Evolutionary conservation across 2,113 vertebrate species (phyloP).

Genomic region (Pogona vitticeps): DNA sequence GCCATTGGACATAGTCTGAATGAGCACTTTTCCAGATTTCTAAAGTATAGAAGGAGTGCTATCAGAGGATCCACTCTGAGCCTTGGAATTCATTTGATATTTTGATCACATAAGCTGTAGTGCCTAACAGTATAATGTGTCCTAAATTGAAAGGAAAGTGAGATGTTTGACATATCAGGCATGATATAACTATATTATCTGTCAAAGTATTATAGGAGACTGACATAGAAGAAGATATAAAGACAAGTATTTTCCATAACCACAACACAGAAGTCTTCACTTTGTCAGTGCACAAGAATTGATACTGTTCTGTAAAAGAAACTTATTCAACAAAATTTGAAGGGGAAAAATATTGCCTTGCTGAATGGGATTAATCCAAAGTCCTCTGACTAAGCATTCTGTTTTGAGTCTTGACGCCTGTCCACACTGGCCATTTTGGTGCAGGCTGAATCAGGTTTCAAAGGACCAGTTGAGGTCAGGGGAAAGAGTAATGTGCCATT

Average conservation of each 20-base stretch:
- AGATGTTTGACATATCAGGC: conserved; percentile 17
- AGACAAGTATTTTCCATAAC: background rate
- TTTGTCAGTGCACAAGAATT: background rate
- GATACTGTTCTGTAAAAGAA: too few species aligned
- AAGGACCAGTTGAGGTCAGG: too few species aligned
- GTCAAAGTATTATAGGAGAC: background rate
- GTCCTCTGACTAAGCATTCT: background rate
- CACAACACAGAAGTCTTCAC: background rate
- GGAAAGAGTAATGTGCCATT: too few species aligned
- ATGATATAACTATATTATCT: conserved; percentile 10
- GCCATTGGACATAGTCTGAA: conserved; percentile 59
- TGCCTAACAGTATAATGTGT: conserved; percentile 13
- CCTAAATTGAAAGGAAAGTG: conserved; percentile 21
- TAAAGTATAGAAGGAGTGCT: conserved; percentile 39
- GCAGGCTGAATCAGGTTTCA: too few species aligned
- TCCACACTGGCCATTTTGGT: too few species aligned
- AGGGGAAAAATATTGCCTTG: background rate
- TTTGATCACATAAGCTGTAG: conserved; percentile 14
- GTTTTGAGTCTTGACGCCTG: background rate
- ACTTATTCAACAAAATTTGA: background rate
- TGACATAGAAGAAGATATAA: background rate
- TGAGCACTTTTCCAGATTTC: conserved; percentile 49
- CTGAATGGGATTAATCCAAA: background rate
- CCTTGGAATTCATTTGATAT: conserved; percentile 30
- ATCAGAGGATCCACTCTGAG: background rate